Conservation (phyloP, 2,888 invertebrate species). For the Podabrus alpinus region DNA sequence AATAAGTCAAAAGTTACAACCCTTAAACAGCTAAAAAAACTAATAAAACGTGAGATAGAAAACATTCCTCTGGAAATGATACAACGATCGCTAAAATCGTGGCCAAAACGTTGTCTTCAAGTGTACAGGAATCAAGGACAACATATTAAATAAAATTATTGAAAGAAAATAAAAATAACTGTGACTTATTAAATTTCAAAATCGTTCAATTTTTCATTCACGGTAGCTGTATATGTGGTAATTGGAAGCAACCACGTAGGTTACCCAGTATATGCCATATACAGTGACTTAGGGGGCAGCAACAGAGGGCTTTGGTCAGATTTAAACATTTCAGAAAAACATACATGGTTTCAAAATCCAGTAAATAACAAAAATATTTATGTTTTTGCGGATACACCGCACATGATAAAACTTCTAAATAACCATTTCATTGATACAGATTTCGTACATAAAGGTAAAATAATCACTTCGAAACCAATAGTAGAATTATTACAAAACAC, state of each 20-base stretch:
- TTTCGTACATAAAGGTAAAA: neutral
- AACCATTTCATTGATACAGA: constrained; percentile 13
- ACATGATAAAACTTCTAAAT: constrained; percentile 9
- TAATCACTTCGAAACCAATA: neutral
- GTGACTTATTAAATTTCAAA: too few species aligned
- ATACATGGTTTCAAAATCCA: constrained; percentile 7
- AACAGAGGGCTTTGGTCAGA: too few species aligned
- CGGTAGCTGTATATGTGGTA: constrained; percentile 20
- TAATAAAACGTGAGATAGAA: too few species aligned
- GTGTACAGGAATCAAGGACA: too few species aligned
- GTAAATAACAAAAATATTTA: neutral
- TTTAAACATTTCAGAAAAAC: neutral
- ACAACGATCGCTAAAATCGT: too few species aligned
- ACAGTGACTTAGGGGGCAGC: constrained; percentile 5
- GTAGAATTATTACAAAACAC: neutral
- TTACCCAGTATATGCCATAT: neutral
- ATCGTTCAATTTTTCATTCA: too few species aligned
- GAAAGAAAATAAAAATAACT: too few species aligned
- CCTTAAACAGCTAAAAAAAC: too few species aligned
- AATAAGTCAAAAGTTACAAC: too few species aligned
- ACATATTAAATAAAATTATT: too few species aligned
- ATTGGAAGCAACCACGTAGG: constrained; percentile 32
- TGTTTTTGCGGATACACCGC: constrained; percentile 8
- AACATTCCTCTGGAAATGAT: too few species aligned
- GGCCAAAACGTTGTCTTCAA: too few species aligned